Evolutionary conservation across 2,888 invertebrate species (phyloP).

Genomic region (Eupithecia subumbrata): DNA sequence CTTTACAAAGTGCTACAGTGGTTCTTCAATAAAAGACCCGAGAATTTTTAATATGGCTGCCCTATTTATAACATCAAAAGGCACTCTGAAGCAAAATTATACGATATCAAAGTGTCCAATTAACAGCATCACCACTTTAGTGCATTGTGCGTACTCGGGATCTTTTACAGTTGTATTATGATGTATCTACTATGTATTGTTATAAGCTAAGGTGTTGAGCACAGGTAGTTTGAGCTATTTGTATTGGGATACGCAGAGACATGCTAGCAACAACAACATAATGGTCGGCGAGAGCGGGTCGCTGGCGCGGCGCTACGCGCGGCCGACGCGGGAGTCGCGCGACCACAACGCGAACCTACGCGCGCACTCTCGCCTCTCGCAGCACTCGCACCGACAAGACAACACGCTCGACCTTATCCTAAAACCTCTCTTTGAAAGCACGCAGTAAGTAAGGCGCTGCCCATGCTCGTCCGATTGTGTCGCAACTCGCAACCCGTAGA

Average conservation of each 20-base stretch:
- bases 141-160: slow-evolving; percentile 49
- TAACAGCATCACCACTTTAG: slow-evolving; percentile 52
- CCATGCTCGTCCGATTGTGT: slow-evolving; percentile 57
- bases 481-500: slow-evolving; percentile 70
- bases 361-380: slow-evolving; percentile 71
- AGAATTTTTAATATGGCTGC: slow-evolving; percentile 29
- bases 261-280: slow-evolving; percentile 85
- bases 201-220: slow-evolving; percentile 58
- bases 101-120: slow-evolving; percentile 19
- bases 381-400: slow-evolving; percentile 63
- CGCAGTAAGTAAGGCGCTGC: slow-evolving; percentile 81
- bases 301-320: slow-evolving; percentile 77
- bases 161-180: slow-evolving; percentile 22
- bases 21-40: slow-evolving; percentile 39
- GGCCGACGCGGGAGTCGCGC: slow-evolving; percentile 70
- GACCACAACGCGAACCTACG: slow-evolving; percentile 78
- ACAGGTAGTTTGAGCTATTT: slow-evolving; percentile 77
- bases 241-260: slow-evolving; percentile 82
- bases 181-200: slow-evolving; percentile 37
- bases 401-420: slow-evolving; percentile 84
- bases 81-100: slow-evolving; percentile 22
- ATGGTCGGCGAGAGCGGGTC: slow-evolving; percentile 80
- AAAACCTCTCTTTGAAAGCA: slow-evolving; percentile 84
- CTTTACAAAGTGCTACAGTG: slow-evolving; percentile 64
- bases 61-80: slow-evolving; percentile 17